Conservation (phyloP, 2,113 vertebrate species). For the Limanda limanda region DNA sequence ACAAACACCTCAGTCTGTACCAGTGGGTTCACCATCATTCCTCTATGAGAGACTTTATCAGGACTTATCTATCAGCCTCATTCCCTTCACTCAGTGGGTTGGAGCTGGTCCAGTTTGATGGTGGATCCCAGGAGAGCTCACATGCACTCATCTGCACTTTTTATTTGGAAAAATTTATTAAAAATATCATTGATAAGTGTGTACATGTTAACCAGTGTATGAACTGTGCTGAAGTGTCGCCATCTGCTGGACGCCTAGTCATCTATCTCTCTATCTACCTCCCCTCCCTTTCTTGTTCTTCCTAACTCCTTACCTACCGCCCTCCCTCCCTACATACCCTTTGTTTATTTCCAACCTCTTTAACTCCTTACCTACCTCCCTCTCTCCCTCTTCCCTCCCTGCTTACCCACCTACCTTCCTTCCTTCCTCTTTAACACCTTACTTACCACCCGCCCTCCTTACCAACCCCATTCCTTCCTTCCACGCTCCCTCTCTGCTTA, state of each 20-base stretch:
- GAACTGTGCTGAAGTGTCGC: conserved; percentile 38
- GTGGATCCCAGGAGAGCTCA: background rate
- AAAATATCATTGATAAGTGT: background rate
- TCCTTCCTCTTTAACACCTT: no score
- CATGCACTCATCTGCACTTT: background rate
- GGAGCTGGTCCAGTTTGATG: conserved; percentile 3
- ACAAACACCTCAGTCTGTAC: conserved; percentile 6
- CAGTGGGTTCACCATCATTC: background rate
- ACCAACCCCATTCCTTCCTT: no score
- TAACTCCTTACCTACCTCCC: no score
- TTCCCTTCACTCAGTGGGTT: background rate
- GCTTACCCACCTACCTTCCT: no score
- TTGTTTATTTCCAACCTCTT: no score
- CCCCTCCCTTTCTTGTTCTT: no score
- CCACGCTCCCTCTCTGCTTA: no score
- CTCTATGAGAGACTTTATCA: background rate
- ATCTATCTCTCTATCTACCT: background rate
- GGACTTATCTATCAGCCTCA: background rate
- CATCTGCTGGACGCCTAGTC: conserved; percentile 52
- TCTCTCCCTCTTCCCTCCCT: no score
- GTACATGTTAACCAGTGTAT: background rate
- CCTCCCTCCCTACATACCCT: background rate
- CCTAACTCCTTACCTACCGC: no score
- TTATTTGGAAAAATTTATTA: background rate
- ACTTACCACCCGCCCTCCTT: no score